phyloP scores from a whole-genome alignment of 1,140 invertebrate genomes.

The Megathymus violae region DNA sequence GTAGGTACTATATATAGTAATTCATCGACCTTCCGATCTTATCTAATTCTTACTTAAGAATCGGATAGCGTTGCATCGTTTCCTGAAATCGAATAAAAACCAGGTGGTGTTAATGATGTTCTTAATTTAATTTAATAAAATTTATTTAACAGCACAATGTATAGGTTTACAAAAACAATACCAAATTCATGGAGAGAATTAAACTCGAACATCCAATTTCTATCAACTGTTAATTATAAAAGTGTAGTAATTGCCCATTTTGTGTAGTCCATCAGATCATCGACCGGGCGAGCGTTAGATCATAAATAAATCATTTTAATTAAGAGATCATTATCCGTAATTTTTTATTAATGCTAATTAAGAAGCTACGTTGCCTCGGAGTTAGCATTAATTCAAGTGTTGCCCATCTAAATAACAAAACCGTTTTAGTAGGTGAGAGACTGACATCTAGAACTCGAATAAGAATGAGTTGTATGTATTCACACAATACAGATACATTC shows the following conservation, averaged over 20 bases:
- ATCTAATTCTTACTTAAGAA: no score
- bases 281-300: constrained; percentile 29
- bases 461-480: constrained; percentile 1
- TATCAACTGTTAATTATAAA: not conserved
- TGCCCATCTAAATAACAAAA: not conserved
- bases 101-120: no score
- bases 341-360: constrained; percentile 18
- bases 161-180: no score
- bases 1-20: no score
- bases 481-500: no score
- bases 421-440: not conserved
- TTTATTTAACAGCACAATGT: no score
- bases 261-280: constrained; percentile 34
- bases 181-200: no score
- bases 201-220: no score
- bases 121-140: no score
- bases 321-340: constrained; percentile 2
- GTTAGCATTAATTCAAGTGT: not conserved
- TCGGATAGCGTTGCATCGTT: no score
- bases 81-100: no score
- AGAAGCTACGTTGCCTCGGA: not conserved
- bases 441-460: constrained; percentile 1
- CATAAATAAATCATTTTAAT: constrained; percentile 23
- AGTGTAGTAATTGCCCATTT: constrained; percentile 15
- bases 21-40: no score